phyloP scores from a whole-genome alignment of 1,140 invertebrate species.

The Gonioctena quinquepunctata region DNA sequence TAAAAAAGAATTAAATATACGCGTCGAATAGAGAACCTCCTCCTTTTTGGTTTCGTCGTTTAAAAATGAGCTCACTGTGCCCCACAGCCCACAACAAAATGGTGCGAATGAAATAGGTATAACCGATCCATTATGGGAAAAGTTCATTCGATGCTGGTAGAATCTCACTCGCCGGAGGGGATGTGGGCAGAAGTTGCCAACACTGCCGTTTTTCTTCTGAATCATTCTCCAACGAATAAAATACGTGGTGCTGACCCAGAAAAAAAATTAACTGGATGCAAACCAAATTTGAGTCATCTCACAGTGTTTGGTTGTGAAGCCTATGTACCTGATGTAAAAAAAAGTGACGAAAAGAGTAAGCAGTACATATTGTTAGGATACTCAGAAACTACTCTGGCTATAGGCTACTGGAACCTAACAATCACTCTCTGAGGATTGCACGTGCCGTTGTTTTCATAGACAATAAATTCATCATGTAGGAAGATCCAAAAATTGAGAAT shows the following conservation, averaged over 20 bases:
- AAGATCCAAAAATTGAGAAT: too few relatives aligned
- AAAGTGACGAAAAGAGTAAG: constrained; percentile 48
- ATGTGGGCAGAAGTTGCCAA: constrained; percentile 51
- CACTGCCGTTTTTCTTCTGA: constrained; percentile 49
- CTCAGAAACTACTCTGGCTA: constrained; percentile 51
- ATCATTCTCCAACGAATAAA: constrained; percentile 43
- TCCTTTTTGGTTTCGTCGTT: too few relatives aligned
- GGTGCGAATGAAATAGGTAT: constrained; percentile 50
- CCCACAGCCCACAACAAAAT: constrained; percentile 56
- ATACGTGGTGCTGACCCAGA: constrained; percentile 51
- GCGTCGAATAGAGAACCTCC: too few relatives aligned
- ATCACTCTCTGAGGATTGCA: neutral
- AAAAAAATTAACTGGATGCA: constrained; percentile 43
- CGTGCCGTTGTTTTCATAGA: neutral
- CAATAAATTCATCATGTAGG: too few relatives aligned
- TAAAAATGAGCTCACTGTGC: constrained; percentile 48
- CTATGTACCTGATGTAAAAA: constrained; percentile 51
- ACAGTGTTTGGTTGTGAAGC: constrained; percentile 54
- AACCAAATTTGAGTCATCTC: constrained; percentile 38
- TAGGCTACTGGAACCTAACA: constrained; percentile 35
- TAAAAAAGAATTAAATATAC: too few relatives aligned
- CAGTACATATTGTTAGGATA: constrained; percentile 57
- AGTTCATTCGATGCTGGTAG: constrained; percentile 33
- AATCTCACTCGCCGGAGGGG: constrained; percentile 48
- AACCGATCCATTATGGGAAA: constrained; percentile 48